These are phyloP conservation scores for Arizona elegans DNA, from an alignment of 2,113 vertebrate genomes.

Conservation along the genomic window DNA sequence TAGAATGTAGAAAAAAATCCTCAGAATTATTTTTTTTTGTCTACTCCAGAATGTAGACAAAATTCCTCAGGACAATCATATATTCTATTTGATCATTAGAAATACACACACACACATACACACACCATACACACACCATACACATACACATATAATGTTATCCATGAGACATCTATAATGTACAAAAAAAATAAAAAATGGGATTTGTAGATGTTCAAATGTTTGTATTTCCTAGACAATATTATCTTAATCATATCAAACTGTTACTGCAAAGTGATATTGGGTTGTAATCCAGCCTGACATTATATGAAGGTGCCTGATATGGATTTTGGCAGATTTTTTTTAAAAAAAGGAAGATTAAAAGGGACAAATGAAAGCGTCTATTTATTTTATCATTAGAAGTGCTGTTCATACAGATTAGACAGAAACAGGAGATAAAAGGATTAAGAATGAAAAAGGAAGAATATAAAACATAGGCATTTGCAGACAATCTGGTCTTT, in stretches of 20 bases:
- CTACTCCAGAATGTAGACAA: not conserved
- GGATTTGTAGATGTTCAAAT: not conserved
- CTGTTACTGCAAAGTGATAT: not conserved
- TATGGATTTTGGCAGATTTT: not conserved
- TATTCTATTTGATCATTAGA: too few relatives aligned
- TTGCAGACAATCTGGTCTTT: too few relatives aligned
- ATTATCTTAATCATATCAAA: not conserved
- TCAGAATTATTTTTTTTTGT: too few relatives aligned
- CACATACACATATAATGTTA: not conserved
- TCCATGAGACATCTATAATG: not conserved
- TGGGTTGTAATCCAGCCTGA: not conserved
- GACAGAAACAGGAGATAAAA: too few relatives aligned
- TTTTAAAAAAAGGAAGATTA: not conserved
- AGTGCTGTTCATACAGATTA: too few relatives aligned
- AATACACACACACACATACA: too few relatives aligned
- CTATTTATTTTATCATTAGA: too few relatives aligned
- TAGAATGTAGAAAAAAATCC: too few relatives aligned
- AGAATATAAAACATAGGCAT: too few relatives aligned
- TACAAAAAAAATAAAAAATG: not conserved
- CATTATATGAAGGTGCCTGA: not conserved
- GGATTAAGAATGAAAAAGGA: too few relatives aligned
- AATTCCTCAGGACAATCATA: too few relatives aligned
- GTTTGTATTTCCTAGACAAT: not conserved
- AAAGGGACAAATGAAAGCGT: not conserved
- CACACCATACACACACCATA: too few relatives aligned